Percentiles rank a stretch among this genome's conserved stretches.
Evolutionary conservation across 2,797 vertebrate genomes (phyloP).

Genomic region (Brachymystax lenok): DNA sequence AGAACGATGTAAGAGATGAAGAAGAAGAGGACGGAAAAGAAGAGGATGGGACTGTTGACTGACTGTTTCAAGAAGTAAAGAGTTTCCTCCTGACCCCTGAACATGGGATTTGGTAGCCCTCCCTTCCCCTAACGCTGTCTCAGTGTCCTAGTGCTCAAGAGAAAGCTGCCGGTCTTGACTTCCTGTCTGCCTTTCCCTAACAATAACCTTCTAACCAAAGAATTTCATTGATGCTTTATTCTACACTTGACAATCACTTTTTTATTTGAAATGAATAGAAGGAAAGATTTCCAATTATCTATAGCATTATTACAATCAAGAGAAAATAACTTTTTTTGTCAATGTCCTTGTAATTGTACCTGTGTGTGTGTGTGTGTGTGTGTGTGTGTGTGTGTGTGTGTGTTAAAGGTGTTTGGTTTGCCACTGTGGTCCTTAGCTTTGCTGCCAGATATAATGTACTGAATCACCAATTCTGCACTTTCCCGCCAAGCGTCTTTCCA

Average conservation of each 20-base stretch:
- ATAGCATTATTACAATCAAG: neutral
- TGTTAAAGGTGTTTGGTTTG: neutral
- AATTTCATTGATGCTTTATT: neutral
- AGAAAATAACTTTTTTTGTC: slow-evolving; percentile 6
- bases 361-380: neutral
- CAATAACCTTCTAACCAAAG: neutral
- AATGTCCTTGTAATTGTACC: neutral
- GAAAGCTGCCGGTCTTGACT: slow-evolving; percentile 30
- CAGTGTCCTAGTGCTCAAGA: neutral
- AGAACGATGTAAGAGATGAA: slow-evolving; percentile 13
- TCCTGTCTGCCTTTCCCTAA: slow-evolving; percentile 28
- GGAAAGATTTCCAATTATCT: neutral
- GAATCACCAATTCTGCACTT: slow-evolving; percentile 31
- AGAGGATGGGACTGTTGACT: slow-evolving; percentile 10
- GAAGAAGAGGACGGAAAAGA: slow-evolving; percentile 15
- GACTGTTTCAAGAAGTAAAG: neutral
- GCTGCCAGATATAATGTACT: neutral
- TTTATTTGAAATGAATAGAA: neutral
- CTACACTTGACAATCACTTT: neutral
- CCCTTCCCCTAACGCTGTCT: neutral
- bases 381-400: neutral
- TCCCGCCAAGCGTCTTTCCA: slow-evolving; percentile 20
- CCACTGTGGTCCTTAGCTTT: slow-evolving; percentile 9
- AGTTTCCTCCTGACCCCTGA: neutral
- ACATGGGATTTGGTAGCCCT: neutral